Evolutionary conservation across 2,888 invertebrate genomes (phyloP).

Genomic region (Hermaeophaga mercurialis): DNA sequence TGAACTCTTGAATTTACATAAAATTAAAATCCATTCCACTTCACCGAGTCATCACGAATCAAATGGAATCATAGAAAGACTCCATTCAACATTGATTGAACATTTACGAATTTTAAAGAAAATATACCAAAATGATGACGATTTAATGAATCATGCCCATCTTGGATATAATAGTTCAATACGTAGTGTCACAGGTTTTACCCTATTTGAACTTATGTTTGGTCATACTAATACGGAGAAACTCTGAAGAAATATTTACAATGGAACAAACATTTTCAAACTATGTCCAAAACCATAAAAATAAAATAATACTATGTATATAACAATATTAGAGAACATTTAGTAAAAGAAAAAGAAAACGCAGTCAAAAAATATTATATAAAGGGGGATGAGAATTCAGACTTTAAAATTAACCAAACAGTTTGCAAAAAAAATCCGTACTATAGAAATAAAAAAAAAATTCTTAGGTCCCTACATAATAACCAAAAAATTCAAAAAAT

Average conservation of each 20-base stretch:
- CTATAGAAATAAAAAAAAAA: too few species aligned
- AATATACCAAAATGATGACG: constrained; percentile 1
- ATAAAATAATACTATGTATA: too few species aligned
- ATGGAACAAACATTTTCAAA: background rate
- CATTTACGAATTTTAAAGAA: constrained; percentile 8
- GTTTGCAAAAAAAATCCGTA: too few species aligned
- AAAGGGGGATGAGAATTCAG: too few species aligned
- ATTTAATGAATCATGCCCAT: background rate
- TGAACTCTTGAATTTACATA: constrained; percentile 17
- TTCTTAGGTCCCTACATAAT: too few species aligned
- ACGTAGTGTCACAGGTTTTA: background rate
- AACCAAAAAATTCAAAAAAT: too few species aligned
- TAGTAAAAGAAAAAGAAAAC: too few species aligned
- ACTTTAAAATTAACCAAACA: too few species aligned
- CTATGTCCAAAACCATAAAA: background rate
- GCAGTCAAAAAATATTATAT: too few species aligned
- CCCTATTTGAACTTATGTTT: background rate
- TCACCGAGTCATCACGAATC: constrained; percentile 22
- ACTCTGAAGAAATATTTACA: background rate
- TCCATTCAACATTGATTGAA: constrained; percentile 15
- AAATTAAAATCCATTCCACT: constrained; percentile 27
- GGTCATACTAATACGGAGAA: background rate
- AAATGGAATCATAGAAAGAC: constrained; percentile 20
- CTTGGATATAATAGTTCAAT: background rate
- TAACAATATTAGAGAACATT: too few species aligned